Percentiles rank a stretch among this genome's conserved stretches.
Conservation (phyloP, 2,113 vertebrate species). For the Delphinapterus leucas region DNA sequence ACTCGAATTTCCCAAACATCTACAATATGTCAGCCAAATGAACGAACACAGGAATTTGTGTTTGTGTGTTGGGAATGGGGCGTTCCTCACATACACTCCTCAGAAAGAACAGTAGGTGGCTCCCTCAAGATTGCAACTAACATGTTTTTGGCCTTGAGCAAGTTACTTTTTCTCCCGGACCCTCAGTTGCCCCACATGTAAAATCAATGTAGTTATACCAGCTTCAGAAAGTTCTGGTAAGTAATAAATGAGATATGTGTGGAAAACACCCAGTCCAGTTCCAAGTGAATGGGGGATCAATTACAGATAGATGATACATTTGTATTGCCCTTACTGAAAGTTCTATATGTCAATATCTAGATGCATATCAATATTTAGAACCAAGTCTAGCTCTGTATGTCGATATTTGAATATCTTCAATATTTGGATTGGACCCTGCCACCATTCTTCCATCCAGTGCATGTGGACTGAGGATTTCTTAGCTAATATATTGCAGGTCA, state of each 20-base stretch:
- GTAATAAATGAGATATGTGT: background rate
- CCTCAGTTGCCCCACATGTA: background rate
- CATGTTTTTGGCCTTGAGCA: background rate
- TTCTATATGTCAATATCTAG: background rate
- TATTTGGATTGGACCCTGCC: background rate
- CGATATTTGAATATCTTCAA: background rate
- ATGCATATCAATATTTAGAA: background rate
- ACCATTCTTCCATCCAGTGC: background rate
- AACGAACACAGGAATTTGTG: background rate
- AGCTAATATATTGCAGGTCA: background rate
- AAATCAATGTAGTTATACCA: background rate
- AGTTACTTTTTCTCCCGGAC: background rate
- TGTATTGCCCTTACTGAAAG: background rate
- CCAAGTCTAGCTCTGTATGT: background rate
- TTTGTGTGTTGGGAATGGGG: background rate
- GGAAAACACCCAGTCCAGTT: background rate
- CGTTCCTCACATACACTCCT: background rate
- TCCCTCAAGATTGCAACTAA: background rate
- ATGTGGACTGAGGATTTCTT: background rate
- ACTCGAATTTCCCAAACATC: background rate
- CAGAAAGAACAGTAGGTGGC: background rate
- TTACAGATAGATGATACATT: background rate
- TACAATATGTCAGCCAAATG: background rate
- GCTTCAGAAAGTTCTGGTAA: background rate
- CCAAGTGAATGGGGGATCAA: background rate